Evolutionary conservation across 2,797 vertebrate genomes (phyloP).

Genomic region (Helicolenus hilgendorfi): DNA sequence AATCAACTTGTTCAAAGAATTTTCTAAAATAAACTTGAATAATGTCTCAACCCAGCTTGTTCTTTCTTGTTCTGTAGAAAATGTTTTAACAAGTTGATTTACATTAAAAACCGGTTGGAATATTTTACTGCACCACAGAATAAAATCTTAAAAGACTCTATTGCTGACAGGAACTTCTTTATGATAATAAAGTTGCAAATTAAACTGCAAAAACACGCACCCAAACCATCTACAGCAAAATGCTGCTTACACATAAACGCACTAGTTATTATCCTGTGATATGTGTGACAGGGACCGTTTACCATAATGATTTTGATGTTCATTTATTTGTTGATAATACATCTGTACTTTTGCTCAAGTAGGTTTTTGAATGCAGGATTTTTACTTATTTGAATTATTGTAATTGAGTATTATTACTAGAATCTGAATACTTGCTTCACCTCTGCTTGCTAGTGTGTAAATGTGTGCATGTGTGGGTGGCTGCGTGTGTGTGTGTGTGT

Average conservation of each 20-base stretch:
- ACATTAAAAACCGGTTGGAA: background rate
- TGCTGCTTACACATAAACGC: background rate
- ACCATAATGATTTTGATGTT: background rate
- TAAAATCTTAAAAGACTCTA: background rate
- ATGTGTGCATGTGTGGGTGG: background rate
- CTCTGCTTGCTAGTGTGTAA: background rate
- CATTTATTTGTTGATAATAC: background rate
- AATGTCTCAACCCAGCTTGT: background rate
- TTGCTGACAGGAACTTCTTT: background rate
- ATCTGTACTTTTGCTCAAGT: background rate
- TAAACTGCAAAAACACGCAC: background rate
- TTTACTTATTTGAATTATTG: background rate
- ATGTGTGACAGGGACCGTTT: background rate
- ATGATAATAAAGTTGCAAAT: background rate
- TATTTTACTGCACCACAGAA: background rate
- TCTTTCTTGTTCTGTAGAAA: background rate
- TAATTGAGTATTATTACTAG: background rate
- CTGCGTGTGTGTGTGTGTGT: conserved; percentile 14
- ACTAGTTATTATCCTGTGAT: background rate
- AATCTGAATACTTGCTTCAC: background rate
- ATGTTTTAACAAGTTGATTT: background rate
- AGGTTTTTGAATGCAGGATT: background rate
- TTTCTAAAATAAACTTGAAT: background rate
- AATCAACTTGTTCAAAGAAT: background rate
- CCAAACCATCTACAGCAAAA: background rate